Base-by-base conservation (phyloP, 2,888 invertebrate genomes). In the Caenorhabditis sp. region DNA sequence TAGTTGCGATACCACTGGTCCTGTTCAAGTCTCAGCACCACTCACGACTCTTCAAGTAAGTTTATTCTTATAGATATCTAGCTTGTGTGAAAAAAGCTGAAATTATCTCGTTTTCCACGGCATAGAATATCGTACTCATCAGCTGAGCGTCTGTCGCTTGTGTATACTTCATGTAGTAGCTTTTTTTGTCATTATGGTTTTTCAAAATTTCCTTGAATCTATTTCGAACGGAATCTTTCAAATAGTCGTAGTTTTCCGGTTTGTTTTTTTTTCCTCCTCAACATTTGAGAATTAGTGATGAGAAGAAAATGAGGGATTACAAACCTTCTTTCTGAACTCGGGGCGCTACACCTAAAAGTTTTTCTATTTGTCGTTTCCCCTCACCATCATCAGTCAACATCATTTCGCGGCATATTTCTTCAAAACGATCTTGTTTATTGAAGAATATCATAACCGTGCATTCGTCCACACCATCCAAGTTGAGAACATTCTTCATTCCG, bases 1-100 rank as follows among this genome's bases (percentile, higher is more conserved):
- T 18, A 93, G 94, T 1, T 94, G 99, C 56, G 95, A 95, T 90
- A 96, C 95, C 20, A 94, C 94, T 65, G 98, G 98, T 2, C 96
- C 96, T 20, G 96, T 98, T 62, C 97, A 97, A 93, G 95, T 97
- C 81, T 98, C 98, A 97, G 97, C 98, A 67, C 98, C 99, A 0
- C 94, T 99, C 62, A 97, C 96, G 90, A 98, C 97, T 93, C 93
- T 99, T 60, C 98, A 98, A 94, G 95, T 94, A 77, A 22, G 71
- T 67, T 67, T 35, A 47, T 67, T 74, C 9, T 32, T 60, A 80
- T 24, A 76, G 65, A 77, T 67, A 82, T 15, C 77, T 50, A 2
- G 71, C 81, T 58, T 71, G 74, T 9, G 74, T 70, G 47, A 84
- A 78, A 28, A 81, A 78, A 1, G 65, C 71, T 6, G 72, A 80